Evolutionary conservation across 2,888 invertebrate genomes (phyloP), one percentile per base, ranked within the genome.

Genomic region (Melikaiella ostensackeni): DNA sequence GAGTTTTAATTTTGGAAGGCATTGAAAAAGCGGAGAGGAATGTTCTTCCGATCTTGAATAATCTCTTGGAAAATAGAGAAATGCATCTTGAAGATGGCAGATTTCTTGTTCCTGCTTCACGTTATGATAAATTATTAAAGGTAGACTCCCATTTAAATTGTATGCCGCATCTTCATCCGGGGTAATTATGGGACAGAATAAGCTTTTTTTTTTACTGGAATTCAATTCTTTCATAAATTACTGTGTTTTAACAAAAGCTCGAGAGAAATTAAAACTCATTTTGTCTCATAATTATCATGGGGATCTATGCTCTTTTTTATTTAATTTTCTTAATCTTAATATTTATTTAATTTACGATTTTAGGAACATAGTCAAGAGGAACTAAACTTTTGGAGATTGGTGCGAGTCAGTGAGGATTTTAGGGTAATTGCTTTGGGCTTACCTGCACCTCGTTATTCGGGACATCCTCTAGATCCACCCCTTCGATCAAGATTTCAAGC

Each of bases 31-130:
- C 98, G 0, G 99, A 99, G 91, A 93, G 99, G 73, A 99, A 99
- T 93, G 99, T 99, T 61, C 92, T 99, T 79, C 99, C 99, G 50
- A 97, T 99, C 70, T 92, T 99, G 59, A 99, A 99, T 92, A 99
- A 99, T 92, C 93, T 99, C 76, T 92, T 99, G 75, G 99, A 99
- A 92, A 99, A 99, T 92, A 94, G 99, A 77, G 99, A 99, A 92
- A 99, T 99, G 98, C 98, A 99, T 92, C 93, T 99, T 80, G 99
- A 99, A 92, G 99, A 99, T 92, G 99, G 99, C 0, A 93, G 98
- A 85, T 97, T 99, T 90, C 92, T 99, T 57, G 96, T 99, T 89
- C 96, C 98, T 0, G 96, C 98, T 11, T 92, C 94, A 5, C 94
- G 98, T 92, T 99, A 97, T 89, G 98, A 99, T 89, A 96, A 97